These are phyloP conservation scores for Carabus problematicus DNA, from an alignment of 2,888 invertebrate species.

Conservation along the genomic window DNA sequence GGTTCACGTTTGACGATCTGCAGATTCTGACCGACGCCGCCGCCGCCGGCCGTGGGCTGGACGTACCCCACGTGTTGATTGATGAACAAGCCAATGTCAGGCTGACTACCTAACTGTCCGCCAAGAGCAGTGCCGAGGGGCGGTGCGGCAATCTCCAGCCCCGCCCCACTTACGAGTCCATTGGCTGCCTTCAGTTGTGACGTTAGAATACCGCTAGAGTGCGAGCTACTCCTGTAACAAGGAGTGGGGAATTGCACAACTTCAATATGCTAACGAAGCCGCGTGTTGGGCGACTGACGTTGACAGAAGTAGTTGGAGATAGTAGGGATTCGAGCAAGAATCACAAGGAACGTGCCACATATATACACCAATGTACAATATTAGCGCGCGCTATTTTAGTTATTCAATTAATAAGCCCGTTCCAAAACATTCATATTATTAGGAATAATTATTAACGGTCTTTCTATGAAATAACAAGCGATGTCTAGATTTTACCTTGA, in stretches of 20 bases:
- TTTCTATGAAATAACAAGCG: no score
- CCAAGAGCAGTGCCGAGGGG: constrained; percentile 59
- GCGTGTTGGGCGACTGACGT: no score
- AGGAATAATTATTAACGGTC: no score
- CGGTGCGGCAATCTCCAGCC: constrained; percentile 62
- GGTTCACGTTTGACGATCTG: constrained; percentile 81
- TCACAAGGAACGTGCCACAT: no score
- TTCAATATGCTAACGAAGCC: constrained; percentile 6
- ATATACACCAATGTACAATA: no score
- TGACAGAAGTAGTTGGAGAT: no score
- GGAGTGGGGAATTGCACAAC: constrained; percentile 40
- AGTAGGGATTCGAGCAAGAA: no score
- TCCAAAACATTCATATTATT: no score
- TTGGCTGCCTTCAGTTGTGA: constrained; percentile 74
- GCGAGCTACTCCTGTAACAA: constrained; percentile 60
- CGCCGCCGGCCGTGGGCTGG: constrained; percentile 60
- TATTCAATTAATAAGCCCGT: no score
- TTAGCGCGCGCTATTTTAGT: no score
- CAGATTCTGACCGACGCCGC: constrained; percentile 64
- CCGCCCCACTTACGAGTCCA: constrained; percentile 74
- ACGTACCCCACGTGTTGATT: constrained; percentile 69
- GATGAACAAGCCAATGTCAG: constrained; percentile 63
- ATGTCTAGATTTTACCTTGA: no score
- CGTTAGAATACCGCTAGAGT: constrained; percentile 65
- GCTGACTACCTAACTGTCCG: constrained; percentile 67